Percentiles rank a stretch among this genome's conserved stretches.
Evolutionary conservation across 2,888 invertebrate species (phyloP).

Genomic region (Daptonema setosum): DNA sequence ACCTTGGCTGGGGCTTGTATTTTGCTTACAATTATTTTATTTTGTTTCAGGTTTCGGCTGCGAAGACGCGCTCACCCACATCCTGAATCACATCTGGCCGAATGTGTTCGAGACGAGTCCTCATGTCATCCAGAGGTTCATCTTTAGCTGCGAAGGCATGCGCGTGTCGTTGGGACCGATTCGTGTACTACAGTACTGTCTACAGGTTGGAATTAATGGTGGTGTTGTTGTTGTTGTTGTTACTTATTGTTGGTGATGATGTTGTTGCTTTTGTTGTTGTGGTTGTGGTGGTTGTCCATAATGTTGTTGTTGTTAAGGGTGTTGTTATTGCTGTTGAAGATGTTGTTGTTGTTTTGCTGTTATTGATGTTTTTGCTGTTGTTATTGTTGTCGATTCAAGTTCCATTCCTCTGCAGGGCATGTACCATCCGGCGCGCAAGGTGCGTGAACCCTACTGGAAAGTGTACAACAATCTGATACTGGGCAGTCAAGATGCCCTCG

Average conservation of each 20-base stretch:
- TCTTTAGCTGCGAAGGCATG: conserved; percentile 94
- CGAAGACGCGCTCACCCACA: conserved; percentile 85
- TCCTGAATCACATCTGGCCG: conserved; percentile 97
- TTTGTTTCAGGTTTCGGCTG: no score
- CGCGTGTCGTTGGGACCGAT: conserved; percentile 84
- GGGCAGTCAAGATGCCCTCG: conserved; percentile 89
- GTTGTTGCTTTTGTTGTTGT: no score
- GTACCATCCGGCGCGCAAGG: conserved; percentile 95
- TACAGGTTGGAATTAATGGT: conserved; percentile 45
- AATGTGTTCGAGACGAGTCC: conserved; percentile 99
- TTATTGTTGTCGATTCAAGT: not conserved
- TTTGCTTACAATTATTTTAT: no score
- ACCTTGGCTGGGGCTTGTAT: no score
- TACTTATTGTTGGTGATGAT: no score
- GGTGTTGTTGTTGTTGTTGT: not conserved
- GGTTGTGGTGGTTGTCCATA: no score
- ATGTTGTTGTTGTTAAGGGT: no score
- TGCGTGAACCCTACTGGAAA: conserved; percentile 98
- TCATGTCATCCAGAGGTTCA: conserved; percentile 96
- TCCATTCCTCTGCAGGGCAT: conserved; percentile 44
- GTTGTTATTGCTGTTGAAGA: no score
- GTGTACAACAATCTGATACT: conserved; percentile 89
- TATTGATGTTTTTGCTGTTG: not conserved
- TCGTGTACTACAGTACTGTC: conserved; percentile 65
- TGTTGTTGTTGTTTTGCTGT: no score